These are phyloP conservation scores for Daktulosphaira vitifoliae DNA, from an alignment of 1,140 invertebrate genomes.

Conservation along the genomic window DNA sequence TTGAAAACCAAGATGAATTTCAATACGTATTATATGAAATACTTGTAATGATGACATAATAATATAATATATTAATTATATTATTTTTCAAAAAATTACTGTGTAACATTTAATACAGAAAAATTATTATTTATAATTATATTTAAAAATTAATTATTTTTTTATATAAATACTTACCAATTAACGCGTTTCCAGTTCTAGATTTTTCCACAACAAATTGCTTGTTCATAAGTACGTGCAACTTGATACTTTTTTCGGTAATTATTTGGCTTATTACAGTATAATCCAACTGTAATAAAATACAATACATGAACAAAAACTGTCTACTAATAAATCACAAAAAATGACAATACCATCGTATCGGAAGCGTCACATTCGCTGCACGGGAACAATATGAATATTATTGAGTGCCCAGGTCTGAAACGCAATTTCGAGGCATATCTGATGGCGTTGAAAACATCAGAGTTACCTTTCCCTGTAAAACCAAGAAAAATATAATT, in stretches of 20 bases:
- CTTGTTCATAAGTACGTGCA: slow-evolving; percentile 74
- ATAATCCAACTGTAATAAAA: slow-evolving; percentile 58
- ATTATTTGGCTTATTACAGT: slow-evolving; percentile 65
- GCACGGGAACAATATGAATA: slow-evolving; percentile 73
- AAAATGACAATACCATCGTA: slow-evolving; percentile 50
- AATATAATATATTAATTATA: no score
- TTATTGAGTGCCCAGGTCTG: slow-evolving; percentile 74
- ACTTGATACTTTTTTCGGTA: slow-evolving; percentile 64
- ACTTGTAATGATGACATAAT: no score
- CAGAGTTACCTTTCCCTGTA: slow-evolving; percentile 51
- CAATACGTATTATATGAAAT: no score
- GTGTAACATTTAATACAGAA: no score
- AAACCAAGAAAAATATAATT: slow-evolving; percentile 13
- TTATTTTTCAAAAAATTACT: no score
- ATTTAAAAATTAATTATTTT: no score
- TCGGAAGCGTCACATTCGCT: slow-evolving; percentile 57
- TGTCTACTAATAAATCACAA: slow-evolving; percentile 5
- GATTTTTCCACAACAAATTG: slow-evolving; percentile 64
- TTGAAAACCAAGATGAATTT: no score
- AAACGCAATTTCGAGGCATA: slow-evolving; percentile 67
- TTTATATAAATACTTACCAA: slow-evolving; percentile 48
- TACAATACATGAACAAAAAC: background rate
- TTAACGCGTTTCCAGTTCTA: slow-evolving; percentile 60
- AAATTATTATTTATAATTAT: no score
- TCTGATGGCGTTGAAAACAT: slow-evolving; percentile 65